Base-by-base conservation (phyloP, 1,140 invertebrate species). In the Brachionus rubens region DNA sequence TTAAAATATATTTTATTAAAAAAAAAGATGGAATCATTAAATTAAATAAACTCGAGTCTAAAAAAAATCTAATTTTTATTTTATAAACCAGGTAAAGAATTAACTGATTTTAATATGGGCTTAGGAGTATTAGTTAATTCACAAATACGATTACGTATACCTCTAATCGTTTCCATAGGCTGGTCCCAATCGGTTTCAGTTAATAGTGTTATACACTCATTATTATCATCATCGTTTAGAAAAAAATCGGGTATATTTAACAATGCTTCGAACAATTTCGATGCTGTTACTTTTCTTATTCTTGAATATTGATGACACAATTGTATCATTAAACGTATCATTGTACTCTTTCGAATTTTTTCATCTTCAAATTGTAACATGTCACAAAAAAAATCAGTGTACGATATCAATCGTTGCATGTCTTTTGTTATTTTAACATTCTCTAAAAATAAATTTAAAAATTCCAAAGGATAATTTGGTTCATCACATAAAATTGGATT, bases 121-220 rank as follows among this genome's bases (percentile, higher is more conserved):
- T 72, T 48, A 2, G 68, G 68, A 3, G 68, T 72, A 40, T 46
- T 50, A 7, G 68, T 72, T 14, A 72, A 24, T 24, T 72, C 68
- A n/a, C 68, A 72, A 40, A 72, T 16, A 16, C 68, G 46, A n/a
- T 72, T 72, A 3, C 68, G 21, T 33, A 72, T 41, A 12, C 24
- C 12, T 10, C 36, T 21, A 19, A 72, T 12, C 0, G 6, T 30
- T 28, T 30, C 47, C 5, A 72, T 72, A 10, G 68, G 46, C 68
- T 72, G 30, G n/a, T 72, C 68, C 68, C 68, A 72, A 54, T 50
- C 46, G 28, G 68, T 72, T 33, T 72, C 68, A 3, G 68, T 50
- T 28, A 72, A 54, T 24, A 72, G 3, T 3, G 10, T 21, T 33
- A 72, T 72, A 26, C 68, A 72, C 24, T 72, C 68, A 10, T 47